Percentiles rank a stretch among this genome's conserved stretches.
Evolutionary conservation across 1,140 invertebrate species (phyloP).

Genomic region (Epicauta chinensis): DNA sequence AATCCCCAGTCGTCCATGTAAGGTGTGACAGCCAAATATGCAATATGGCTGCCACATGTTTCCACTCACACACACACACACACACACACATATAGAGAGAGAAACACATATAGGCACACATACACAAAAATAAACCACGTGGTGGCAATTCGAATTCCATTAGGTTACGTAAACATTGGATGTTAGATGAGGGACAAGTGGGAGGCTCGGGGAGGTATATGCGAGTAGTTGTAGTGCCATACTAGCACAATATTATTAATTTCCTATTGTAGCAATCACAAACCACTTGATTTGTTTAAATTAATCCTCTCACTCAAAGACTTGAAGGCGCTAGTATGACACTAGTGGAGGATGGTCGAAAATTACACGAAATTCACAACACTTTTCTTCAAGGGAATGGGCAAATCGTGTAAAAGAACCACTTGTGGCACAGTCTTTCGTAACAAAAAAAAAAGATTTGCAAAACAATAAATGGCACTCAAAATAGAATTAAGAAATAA

Average conservation of each 20-base stretch:
- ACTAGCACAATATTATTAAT: constrained; percentile 14
- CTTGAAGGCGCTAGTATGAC: constrained; percentile 18
- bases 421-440: constrained; percentile 15
- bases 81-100: neutral
- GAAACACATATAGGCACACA: neutral
- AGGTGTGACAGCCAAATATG: constrained; percentile 9
- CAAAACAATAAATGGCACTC: too few relatives aligned
- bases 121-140: neutral
- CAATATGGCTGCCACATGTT: constrained; percentile 9
- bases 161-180: neutral
- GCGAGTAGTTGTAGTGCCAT: constrained; percentile 14
- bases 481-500: constrained; percentile 1
- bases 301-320: constrained; percentile 1
- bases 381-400: too few relatives aligned
- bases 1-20: neutral
- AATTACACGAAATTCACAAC: too few relatives aligned
- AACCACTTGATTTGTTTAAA: constrained; percentile 3
- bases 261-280: neutral
- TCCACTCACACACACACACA: neutral
- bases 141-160: neutral
- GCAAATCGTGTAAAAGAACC: constrained; percentile 1
- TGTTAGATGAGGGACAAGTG: neutral
- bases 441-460: too few relatives aligned
- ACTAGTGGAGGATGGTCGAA: neutral
- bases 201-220: neutral